phyloP scores from a whole-genome alignment of 2,113 vertebrate genomes.

The Mobula hypostoma region DNA sequence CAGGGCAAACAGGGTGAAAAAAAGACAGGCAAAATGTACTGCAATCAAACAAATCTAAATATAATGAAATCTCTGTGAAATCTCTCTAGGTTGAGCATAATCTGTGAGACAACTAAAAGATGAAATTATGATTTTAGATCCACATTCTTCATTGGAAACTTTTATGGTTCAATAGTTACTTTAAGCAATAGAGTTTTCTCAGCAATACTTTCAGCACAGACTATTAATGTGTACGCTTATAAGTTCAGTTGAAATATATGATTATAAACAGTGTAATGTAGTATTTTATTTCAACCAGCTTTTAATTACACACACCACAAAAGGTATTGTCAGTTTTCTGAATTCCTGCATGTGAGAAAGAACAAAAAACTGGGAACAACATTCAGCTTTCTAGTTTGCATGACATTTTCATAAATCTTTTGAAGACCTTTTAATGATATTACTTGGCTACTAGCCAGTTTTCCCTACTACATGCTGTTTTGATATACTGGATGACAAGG shows the following conservation, averaged over 20 bases:
- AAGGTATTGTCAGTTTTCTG: slow-evolving; percentile 38
- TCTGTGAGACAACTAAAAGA: not conserved
- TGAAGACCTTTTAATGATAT: slow-evolving; percentile 41
- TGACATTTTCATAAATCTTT: slow-evolving; percentile 42
- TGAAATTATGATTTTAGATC: not conserved
- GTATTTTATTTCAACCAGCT: not conserved
- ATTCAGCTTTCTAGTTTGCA: slow-evolving; percentile 26
- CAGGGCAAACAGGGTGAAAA: not conserved
- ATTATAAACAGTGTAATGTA: not conserved
- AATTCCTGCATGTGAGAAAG: slow-evolving; percentile 33
- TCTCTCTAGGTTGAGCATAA: not conserved
- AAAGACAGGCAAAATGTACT: not conserved
- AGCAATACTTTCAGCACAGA: not conserved
- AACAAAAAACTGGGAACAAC: slow-evolving; percentile 40
- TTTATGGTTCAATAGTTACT: not conserved
- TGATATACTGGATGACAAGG: not conserved
- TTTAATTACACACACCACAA: slow-evolving; percentile 16
- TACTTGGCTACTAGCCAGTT: slow-evolving; percentile 38
- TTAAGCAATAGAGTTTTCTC: not conserved
- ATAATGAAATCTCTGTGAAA: not conserved
- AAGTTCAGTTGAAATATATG: not conserved
- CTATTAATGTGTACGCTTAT: not conserved
- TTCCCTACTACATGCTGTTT: not conserved
- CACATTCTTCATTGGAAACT: not conserved
- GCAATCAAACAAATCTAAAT: not conserved